Conservation (phyloP, 2,113 vertebrate species). For the Cyanoderma ruficeps region DNA sequence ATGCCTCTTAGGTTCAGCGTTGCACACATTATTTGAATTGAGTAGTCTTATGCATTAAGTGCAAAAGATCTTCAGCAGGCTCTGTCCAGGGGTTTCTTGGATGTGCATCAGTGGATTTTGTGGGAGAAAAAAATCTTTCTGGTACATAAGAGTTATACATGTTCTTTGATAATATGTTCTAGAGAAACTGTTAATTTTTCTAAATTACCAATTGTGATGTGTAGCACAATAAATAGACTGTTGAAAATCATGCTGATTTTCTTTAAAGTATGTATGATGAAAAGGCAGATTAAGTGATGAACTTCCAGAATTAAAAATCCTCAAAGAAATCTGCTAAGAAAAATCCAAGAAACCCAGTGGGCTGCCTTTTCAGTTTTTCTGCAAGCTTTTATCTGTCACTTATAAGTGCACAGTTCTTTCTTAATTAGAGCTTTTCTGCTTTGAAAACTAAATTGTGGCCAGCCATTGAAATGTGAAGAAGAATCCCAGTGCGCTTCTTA, state of each 20-base stretch:
- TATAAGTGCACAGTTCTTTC: background rate
- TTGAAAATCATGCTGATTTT: conserved; percentile 48
- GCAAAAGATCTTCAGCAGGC: conserved; percentile 65
- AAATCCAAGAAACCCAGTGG: background rate
- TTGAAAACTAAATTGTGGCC: background rate
- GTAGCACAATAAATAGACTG: conserved; percentile 32
- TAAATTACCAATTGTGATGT: conserved; percentile 37
- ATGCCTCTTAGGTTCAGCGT: conserved; percentile 32
- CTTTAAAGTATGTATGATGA: background rate
- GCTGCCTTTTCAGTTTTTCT: background rate
- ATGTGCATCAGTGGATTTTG: conserved; percentile 63
- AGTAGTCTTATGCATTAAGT: conserved; percentile 62
- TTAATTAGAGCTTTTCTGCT: background rate
- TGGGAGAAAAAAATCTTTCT: conserved; percentile 18
- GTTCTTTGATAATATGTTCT: conserved; percentile 52
- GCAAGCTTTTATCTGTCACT: background rate
- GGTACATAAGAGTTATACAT: background rate
- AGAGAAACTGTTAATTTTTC: conserved; percentile 56
- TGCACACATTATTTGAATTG: conserved; percentile 52
- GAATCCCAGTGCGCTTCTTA: background rate
- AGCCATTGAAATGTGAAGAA: background rate
- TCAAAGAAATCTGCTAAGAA: background rate
- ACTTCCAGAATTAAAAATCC: conserved; percentile 3
- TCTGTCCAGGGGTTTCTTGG: conserved; percentile 59
- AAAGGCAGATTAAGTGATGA: background rate